phyloP scores from a whole-genome alignment of 2,888 invertebrate species.

The Eretmocerus hayati region DNA sequence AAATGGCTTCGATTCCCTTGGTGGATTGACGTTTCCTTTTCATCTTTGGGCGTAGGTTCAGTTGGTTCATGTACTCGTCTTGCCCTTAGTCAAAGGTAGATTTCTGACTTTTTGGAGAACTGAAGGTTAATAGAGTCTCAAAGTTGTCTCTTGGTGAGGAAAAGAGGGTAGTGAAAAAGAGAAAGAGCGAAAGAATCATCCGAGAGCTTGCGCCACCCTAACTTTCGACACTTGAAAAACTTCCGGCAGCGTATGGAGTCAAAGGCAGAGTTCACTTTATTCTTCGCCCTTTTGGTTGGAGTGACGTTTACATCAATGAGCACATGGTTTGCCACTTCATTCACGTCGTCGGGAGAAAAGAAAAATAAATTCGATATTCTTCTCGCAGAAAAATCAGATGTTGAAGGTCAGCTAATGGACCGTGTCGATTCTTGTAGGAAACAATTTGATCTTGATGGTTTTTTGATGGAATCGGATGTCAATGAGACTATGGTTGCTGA shows the following conservation, averaged over 20 bases:
- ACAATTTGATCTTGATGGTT: no score
- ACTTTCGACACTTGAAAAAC: slow-evolving; percentile 10
- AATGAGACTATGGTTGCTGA: no score
- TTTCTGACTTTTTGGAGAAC: no score
- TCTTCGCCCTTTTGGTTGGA: background rate
- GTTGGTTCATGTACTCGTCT: no score
- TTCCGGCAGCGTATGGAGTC: no score
- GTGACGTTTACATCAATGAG: slow-evolving; percentile 4
- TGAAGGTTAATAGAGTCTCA: no score
- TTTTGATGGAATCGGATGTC: no score
- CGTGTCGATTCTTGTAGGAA: no score
- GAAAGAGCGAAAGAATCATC: background rate
- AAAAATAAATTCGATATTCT: background rate
- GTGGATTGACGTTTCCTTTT: slow-evolving; percentile 18
- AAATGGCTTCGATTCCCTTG: slow-evolving; percentile 11
- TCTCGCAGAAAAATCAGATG: background rate
- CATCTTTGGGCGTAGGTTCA: slow-evolving; percentile 7
- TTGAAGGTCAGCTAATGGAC: no score
- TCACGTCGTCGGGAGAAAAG: background rate
- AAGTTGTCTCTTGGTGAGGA: no score
- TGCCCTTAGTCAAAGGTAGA: no score
- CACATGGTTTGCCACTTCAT: slow-evolving; percentile 4
- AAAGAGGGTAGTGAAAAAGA: no score
- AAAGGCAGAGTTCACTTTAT: slow-evolving; percentile 1
- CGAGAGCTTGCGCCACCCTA: background rate